Base-by-base conservation (phyloP, 2,113 vertebrate species). In the Isurus oxyrinchus region DNA sequence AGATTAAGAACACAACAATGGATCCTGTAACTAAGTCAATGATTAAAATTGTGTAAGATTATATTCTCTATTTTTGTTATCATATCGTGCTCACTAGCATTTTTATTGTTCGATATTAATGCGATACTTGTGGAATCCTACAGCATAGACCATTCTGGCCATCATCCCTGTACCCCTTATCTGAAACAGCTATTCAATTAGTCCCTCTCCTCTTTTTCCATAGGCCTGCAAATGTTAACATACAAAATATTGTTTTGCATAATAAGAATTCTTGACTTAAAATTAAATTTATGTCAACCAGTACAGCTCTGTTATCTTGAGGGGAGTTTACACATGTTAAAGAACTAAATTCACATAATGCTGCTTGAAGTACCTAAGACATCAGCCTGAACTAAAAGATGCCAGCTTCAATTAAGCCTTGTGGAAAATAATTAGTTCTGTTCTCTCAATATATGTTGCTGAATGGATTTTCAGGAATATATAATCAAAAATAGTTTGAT, bases 1-100 rank as follows among this genome's bases (percentile, higher is more conserved):
- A 90, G 25, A 90, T 90, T 44, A 67, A 94, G 93, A 95, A 69
- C 67, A 95, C 66, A 95, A 31, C 25, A 44, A 90, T 10, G 57
- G 87, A 57, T 27, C 57, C 87, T 10, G 7, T 31, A 57, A 88
- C 25, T 55, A 55, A 35, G 25, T 25, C 53, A 95, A 95, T 44
- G 87, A 94, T 63, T 55, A 55, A 88, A 88, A 59, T 31, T 3
- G 55, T 59, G 13, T 13, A 61, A n/a, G 57, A 31, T 14, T 57
- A 91, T 91, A 91, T 91, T 91, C 55, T 59, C 87, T 25, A 90
- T 57, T 91, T 91, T 59, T 35, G 31, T 59, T 61, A 35, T 6
- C 11, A 91, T 5, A 91, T 91, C 88, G 61, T 35, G 31, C 57
- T 91, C 27, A 49, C 16, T 59, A 59, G 35, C 10, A 53, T 35